A percentile compares a stretch with the other conserved stretches of the same genome.
These are phyloP conservation scores for Diadumene lineata DNA, from an alignment of 92 coral and sea anemone genomes.

Conservation along the genomic window DNA sequence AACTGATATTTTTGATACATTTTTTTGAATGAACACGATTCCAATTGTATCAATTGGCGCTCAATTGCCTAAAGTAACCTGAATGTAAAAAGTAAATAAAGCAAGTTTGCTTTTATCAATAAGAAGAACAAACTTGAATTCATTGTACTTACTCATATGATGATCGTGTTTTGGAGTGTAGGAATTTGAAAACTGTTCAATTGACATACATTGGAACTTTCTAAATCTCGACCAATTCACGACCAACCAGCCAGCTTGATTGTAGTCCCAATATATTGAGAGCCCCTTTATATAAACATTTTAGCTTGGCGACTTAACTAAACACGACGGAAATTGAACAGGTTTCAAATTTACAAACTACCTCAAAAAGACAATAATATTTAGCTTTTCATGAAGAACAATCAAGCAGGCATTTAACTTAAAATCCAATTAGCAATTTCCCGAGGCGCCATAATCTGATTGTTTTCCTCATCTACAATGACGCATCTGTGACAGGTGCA, in stretches of 20 bases:
- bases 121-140: neutral
- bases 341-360: constrained; percentile 36
- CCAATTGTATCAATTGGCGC: too few species aligned
- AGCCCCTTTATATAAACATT: constrained; percentile 25
- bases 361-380: constrained; percentile 42
- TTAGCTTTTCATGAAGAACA: constrained; percentile 28
- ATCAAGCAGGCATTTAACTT: constrained; percentile 45
- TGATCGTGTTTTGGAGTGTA: neutral
- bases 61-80: too few species aligned
- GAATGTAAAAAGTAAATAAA: too few species aligned
- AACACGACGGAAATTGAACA: constrained; percentile 35
- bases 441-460: constrained; percentile 46
- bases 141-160: constrained; percentile 12
- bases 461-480: constrained; percentile 30
- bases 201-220: constrained; percentile 17
- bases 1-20: too few species aligned
- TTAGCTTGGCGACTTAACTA: constrained; percentile 25
- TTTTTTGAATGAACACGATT: too few species aligned
- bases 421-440: constrained; percentile 37
- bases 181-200: neutral
- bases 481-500: constrained; percentile 38
- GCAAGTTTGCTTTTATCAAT: too few species aligned
- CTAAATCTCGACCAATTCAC: neutral
- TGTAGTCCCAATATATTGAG: neutral
- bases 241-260: neutral